phyloP scores from a whole-genome alignment of 2,113 vertebrate species.

The Calonectris borealis region DNA sequence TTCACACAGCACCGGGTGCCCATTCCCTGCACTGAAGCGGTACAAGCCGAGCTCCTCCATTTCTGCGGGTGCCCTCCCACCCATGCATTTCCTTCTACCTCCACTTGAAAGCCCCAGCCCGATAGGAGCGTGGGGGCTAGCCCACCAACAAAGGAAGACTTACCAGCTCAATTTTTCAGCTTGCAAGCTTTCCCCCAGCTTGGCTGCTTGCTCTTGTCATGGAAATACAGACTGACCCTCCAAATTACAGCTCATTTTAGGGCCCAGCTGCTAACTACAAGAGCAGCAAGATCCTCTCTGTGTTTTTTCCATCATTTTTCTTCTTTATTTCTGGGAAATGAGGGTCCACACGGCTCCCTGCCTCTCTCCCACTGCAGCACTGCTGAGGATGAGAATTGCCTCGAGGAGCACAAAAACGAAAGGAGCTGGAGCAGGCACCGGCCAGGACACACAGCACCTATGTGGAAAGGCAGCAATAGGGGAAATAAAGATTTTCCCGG shows the following conservation, averaged over 20 bases:
- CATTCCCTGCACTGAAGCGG: background rate
- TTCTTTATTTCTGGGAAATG: background rate
- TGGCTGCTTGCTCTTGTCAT: background rate
- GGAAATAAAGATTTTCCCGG: background rate
- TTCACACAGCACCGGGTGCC: background rate
- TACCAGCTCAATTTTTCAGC: background rate
- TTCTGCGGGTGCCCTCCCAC: background rate
- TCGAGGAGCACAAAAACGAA: background rate
- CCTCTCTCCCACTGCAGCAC: background rate
- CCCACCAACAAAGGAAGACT: background rate
- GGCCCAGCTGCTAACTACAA: background rate
- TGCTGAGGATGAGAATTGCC: background rate
- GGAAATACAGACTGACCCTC: background rate
- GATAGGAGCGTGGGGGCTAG: background rate
- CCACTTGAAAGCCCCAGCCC: background rate
- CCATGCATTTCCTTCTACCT: background rate
- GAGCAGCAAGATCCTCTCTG: background rate
- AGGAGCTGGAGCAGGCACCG: background rate
- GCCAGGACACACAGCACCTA: background rate
- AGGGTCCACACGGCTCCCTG: background rate
- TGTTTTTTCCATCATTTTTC: background rate
- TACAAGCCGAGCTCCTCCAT: accelerated
- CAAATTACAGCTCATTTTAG: background rate
- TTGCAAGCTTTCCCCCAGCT: background rate
- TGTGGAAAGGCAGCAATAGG: background rate